Conservation (phyloP, 2,888 invertebrate species). For the Hydrotaea diabolus region DNA sequence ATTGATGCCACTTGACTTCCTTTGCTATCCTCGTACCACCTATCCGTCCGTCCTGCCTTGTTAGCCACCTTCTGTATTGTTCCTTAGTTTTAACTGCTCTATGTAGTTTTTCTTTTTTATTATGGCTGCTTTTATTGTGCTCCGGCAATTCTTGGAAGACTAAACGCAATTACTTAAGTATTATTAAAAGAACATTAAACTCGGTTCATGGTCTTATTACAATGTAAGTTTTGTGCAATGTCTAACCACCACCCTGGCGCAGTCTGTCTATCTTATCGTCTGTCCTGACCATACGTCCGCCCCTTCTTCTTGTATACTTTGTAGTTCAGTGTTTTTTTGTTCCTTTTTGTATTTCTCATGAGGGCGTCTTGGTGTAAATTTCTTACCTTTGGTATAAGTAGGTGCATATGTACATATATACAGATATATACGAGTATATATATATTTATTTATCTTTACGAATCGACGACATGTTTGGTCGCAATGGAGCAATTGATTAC, state of each 20-base stretch:
- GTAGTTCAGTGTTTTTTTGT: no score
- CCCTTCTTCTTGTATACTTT: neutral
- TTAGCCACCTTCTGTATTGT: no score
- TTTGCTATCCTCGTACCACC: no score
- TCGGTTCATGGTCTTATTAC: slow-evolving; percentile 56
- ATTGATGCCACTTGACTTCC: no score
- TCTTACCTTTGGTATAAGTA: neutral
- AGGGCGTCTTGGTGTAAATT: slow-evolving; percentile 4
- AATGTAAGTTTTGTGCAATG: slow-evolving; percentile 32
- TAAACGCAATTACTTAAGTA: slow-evolving; percentile 66
- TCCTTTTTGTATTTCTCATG: slow-evolving; percentile 28
- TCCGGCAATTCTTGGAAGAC: neutral
- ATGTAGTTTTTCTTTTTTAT: neutral
- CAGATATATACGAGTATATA: neutral
- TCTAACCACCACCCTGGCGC: neutral
- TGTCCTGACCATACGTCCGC: no score
- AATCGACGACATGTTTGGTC: slow-evolving; percentile 62
- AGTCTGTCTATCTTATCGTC: no score
- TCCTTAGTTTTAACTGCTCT: no score
- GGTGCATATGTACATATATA: no score
- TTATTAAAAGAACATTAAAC: slow-evolving; percentile 79
- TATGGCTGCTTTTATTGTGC: neutral
- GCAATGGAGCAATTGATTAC: slow-evolving; percentile 74
- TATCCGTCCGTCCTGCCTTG: no score
- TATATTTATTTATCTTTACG: neutral